Evolutionary conservation across 2,113 vertebrate genomes (phyloP).

Genomic region (Anser brachyrhynchus): DNA sequence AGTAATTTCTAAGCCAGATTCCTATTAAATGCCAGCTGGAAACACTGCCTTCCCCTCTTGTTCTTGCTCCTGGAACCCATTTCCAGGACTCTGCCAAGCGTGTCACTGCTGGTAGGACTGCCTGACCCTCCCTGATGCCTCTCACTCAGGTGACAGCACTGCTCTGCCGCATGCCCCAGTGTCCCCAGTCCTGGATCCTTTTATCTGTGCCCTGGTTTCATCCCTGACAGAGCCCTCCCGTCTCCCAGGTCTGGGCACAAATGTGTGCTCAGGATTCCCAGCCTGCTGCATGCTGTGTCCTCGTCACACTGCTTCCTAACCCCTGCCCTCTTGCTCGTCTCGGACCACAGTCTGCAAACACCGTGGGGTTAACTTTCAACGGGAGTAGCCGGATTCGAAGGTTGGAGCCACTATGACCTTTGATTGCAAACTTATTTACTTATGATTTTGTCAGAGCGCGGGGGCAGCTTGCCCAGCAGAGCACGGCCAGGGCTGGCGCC

Average conservation of each 20-base stretch:
- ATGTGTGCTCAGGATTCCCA: background rate
- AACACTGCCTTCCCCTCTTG: background rate
- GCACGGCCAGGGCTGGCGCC: background rate
- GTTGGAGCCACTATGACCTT: background rate
- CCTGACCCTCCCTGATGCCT: background rate
- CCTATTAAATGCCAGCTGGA: slow-evolving; percentile 26
- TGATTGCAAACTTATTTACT: slow-evolving; percentile 11
- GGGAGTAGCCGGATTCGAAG: background rate
- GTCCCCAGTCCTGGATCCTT: background rate
- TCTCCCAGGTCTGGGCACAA: fast-evolving
- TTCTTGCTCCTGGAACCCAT: background rate
- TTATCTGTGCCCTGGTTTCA: background rate
- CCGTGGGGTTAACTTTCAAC: background rate
- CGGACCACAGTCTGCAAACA: background rate
- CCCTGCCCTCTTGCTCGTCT: background rate
- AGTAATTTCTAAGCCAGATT: background rate
- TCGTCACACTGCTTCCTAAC: background rate
- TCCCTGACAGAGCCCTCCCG: background rate
- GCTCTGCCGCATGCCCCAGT: background rate
- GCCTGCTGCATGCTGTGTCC: background rate
- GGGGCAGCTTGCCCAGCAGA: background rate
- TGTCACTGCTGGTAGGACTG: background rate
- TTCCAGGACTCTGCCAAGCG: background rate
- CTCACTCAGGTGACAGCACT: background rate
- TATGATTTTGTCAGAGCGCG: background rate